Conservation (phyloP, 1,140 invertebrate genomes). For the Tigriopus japonicus region DNA sequence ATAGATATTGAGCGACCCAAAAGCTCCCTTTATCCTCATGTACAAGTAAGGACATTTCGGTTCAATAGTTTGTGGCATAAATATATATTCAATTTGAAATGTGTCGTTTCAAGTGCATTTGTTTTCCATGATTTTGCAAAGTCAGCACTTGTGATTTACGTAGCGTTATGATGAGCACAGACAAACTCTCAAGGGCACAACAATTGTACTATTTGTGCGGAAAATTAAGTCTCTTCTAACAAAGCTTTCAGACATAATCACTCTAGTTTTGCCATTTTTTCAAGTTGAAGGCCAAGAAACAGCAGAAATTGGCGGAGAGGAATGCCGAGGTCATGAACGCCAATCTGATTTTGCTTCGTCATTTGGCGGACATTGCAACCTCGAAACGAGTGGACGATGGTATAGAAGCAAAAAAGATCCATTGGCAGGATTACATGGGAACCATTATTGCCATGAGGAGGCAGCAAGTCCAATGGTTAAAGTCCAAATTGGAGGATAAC, state of each 20-base stretch:
- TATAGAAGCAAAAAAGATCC: not conserved
- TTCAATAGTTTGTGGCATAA: too few relatives aligned
- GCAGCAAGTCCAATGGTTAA: not conserved
- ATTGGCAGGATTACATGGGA: not conserved
- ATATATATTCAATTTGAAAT: too few relatives aligned
- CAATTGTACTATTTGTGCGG: too few relatives aligned
- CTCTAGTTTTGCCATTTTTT: not conserved
- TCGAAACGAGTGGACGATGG: constrained; percentile 3
- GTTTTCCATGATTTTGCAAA: too few relatives aligned
- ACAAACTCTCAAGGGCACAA: too few relatives aligned
- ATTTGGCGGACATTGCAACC: not conserved
- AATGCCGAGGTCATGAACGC: constrained; percentile 4
- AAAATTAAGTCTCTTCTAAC: too few relatives aligned
- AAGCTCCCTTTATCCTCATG: not conserved
- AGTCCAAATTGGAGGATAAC: not conserved
- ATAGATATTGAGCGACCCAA: constrained; percentile 1
- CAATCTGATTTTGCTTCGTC: constrained; percentile 7
- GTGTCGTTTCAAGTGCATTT: too few relatives aligned
- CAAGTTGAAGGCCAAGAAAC: constrained; percentile 7
- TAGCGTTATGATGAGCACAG: too few relatives aligned
- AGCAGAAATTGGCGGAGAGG: not conserved
- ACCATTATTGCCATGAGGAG: not conserved
- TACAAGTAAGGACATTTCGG: not conserved
- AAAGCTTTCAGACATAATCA: too few relatives aligned
- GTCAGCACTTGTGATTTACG: too few relatives aligned